Evolutionary conservation across 2,888 invertebrate species (phyloP), one percentile per base, ranked within the genome.

Genomic region (Coremacera marginata): DNA sequence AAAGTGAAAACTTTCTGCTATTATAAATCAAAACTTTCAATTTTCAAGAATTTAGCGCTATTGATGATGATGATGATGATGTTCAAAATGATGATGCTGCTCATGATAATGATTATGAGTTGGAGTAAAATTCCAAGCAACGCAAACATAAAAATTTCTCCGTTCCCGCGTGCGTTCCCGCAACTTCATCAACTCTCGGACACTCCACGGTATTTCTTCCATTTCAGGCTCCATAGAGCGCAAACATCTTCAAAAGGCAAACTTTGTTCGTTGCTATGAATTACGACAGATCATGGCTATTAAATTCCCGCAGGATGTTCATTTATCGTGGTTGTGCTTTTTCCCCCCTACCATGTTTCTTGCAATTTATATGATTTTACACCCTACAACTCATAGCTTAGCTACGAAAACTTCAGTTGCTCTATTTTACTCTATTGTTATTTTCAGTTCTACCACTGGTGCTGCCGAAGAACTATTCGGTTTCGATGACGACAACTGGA

Each of bases 21-120:
- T 77, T 81, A 82, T 83, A 83, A 82, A 82, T 82, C 82, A 82
- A 82, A 82, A 81, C 82, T 82, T 82, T 82, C 80, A 81, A 81
- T 80, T 82, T 80, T 80, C 80, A 80, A 79, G 79, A 79, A 81
- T 79, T 77, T 76, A 78, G 79, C 37, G 65, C 51, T 63, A 67
- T 52, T 65, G 75, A 37, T 25, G 63, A 55, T 49, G 25, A 25
- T 70, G 31, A 52, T 27, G 5, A 16, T 52, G 9, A n/a, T n/a
- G 51, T 51, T 51, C 27, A 51, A 51, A 51, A 25, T 51, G 51
- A 22, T 51, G 31, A 11, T 22, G 27, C 2, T 68, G 68, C 49
- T 44, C 16, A 27, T 25, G 11, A 16, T 49, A 60, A 60, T 60
- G 11, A 27, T 22, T 44, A 44, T 44, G 44, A 44, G 14, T 44